These are phyloP conservation scores for Phenganax subtilis DNA, from an alignment of 92 coral and sea anemone genomes.

Conservation along the genomic window DNA sequence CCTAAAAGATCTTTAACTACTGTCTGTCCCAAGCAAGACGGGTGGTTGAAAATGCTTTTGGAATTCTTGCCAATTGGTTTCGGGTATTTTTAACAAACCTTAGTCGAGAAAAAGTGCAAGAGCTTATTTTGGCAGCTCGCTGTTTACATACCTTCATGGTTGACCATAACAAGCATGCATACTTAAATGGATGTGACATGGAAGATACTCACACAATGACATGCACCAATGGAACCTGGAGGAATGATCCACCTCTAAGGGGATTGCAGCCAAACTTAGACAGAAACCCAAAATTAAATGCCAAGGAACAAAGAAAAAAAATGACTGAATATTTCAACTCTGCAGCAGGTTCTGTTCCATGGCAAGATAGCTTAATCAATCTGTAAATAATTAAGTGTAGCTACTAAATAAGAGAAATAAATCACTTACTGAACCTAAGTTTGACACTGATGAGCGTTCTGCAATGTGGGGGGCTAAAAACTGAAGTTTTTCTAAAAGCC, in stretches of 20 bases:
- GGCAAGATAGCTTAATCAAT: slow-evolving; percentile 37
- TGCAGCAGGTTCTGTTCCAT: not conserved
- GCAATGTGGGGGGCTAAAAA: not conserved
- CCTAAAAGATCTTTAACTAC: slow-evolving; percentile 28
- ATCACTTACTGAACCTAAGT: not conserved
- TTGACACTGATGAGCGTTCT: not conserved
- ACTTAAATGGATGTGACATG: no score
- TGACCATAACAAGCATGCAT: slow-evolving; percentile 1
- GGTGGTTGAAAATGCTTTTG: not conserved
- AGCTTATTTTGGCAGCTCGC: not conserved
- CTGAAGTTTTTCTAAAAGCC: slow-evolving; percentile 39
- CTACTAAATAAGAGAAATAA: not conserved
- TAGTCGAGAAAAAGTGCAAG: not conserved
- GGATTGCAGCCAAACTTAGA: not conserved
- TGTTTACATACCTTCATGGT: not conserved
- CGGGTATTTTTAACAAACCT: not conserved
- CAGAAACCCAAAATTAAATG: not conserved
- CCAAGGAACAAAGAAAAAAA: not conserved
- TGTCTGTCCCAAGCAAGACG: not conserved
- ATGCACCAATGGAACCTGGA: no score
- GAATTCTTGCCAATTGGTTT: not conserved
- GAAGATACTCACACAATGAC: no score
- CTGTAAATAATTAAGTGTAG: slow-evolving; percentile 12
- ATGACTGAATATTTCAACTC: not conserved
- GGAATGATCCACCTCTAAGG: no score